Evolutionary conservation across 2,888 invertebrate species (phyloP), one percentile per base, ranked within the genome.

Genomic region (Conus canariensis): DNA sequence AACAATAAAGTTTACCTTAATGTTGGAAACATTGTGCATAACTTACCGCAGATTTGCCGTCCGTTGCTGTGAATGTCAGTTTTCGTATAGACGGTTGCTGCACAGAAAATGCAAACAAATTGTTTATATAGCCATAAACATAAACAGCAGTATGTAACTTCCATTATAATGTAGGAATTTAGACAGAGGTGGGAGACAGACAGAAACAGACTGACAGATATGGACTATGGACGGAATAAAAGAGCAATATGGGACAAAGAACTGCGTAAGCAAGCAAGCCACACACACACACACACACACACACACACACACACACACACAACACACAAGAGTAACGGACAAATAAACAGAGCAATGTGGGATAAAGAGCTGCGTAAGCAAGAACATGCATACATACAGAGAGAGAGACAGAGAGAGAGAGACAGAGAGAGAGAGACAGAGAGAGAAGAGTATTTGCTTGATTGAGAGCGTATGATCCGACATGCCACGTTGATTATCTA

Each of bases 41-140:
- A 30, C 30, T 80, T 80, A 86, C 86, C 64, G 19, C 25, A 45
- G 86, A 86, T 25, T 67, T 64, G 12, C 86, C 83, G 95, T 95
- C 64, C 96, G 93, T 0, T 95, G 95, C 25, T 96, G 86, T 89
- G 83, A 94, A 94, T 77, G 92, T 93, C 56, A 94, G 88, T 58
- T 91, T 93, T 87, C 94, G 91, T 80, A 92, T 91, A 58, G 82
- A 88, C n/a, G 92, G 93, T 80, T 91, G 93, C 94, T 93, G 90
- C 87, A 91, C 91, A 25, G 30, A 70, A 64, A 83, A 87, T 67
- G 25, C 58, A 70, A 30, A 58, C 70, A 74, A 22, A 7, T 74
- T 6, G 7, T n/a, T n/a, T 5, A n/a, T 64, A 64, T 7, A 64
- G 64, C 64, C 16, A 25, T 64, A 86, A 86, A 30, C 3, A 22